Conservation (phyloP, 2,113 vertebrate species). For the Rhagologus leucostigma region DNA sequence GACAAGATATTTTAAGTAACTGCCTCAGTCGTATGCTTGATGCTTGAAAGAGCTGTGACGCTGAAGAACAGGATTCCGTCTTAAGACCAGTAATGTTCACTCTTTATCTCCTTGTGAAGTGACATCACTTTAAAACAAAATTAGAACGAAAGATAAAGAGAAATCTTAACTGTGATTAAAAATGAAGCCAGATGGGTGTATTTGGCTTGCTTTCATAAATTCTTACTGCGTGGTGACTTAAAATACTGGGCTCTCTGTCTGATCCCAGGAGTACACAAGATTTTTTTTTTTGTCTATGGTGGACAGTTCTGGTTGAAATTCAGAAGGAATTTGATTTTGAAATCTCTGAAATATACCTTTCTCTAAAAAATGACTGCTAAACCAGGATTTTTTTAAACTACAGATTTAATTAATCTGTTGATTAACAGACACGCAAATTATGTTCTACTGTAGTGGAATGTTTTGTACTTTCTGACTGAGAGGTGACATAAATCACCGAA, state of each 20-base stretch:
- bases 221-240: not conserved
- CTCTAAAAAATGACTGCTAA: not conserved
- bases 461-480: not conserved
- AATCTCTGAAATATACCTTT: not conserved
- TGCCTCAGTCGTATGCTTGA: not conserved
- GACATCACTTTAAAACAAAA: constrained; percentile 11
- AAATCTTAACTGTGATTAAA: constrained; percentile 15
- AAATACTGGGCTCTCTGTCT: not conserved
- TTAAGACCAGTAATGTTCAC: not conserved
- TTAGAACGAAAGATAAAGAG: not conserved
- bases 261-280: not conserved
- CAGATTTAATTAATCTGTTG: not conserved
- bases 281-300: not conserved
- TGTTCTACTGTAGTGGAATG: not conserved
- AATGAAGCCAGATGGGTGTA: constrained; percentile 12
- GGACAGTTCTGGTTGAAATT: not conserved
- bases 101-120: not conserved
- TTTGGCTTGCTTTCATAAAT: constrained; percentile 15
- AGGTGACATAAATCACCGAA: not conserved
- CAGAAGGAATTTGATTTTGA: not conserved
- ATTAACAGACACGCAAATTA: not conserved
- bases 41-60: not conserved
- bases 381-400: not conserved
- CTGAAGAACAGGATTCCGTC: not conserved
- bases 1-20: not conserved